These are phyloP conservation scores for Villa cingulata DNA, from an alignment of 2,888 invertebrate genomes.

Conservation along the genomic window DNA sequence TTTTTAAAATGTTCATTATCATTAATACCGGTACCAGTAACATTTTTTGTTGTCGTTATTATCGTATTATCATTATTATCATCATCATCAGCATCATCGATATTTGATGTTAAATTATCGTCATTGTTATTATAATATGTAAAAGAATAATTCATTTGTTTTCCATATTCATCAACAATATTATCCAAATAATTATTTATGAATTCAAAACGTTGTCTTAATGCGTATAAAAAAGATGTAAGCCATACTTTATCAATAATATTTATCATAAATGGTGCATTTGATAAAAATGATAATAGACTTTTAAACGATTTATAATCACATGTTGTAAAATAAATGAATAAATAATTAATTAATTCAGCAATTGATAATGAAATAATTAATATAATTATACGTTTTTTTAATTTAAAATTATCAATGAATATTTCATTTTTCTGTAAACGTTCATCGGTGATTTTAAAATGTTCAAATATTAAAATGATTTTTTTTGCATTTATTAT, in stretches of 20 bases:
- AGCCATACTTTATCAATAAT: conserved; percentile 35
- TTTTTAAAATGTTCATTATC: too few relatives aligned
- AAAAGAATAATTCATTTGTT: too few relatives aligned
- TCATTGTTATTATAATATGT: too few relatives aligned
- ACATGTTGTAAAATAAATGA: conserved; percentile 24
- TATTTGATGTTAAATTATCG: too few relatives aligned
- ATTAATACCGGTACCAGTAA: too few relatives aligned
- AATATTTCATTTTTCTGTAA: conserved; percentile 25
- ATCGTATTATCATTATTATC: too few relatives aligned
- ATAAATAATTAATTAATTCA: conserved; percentile 24
- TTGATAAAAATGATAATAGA: conserved; percentile 26
- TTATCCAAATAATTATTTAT: conserved; percentile 21
- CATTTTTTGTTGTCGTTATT: too few relatives aligned
- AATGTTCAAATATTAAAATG: conserved; percentile 27
- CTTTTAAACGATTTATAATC: conserved; percentile 24
- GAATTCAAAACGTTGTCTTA: conserved; percentile 28
- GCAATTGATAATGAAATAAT: conserved; percentile 21
- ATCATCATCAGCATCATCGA: too few relatives aligned
- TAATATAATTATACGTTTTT: conserved; percentile 24
- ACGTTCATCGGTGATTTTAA: conserved; percentile 29
- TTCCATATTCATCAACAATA: too few relatives aligned
- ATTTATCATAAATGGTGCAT: conserved; percentile 29
- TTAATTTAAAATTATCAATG: conserved; percentile 22
- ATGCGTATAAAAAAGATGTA: conserved; percentile 25
- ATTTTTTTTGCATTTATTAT: conserved; percentile 27